Percentiles rank a stretch among this genome's conserved stretches.
These are phyloP conservation scores for Champsocephalus gunnari DNA, from an alignment of 2,797 vertebrate genomes.

Conservation along the genomic window DNA sequence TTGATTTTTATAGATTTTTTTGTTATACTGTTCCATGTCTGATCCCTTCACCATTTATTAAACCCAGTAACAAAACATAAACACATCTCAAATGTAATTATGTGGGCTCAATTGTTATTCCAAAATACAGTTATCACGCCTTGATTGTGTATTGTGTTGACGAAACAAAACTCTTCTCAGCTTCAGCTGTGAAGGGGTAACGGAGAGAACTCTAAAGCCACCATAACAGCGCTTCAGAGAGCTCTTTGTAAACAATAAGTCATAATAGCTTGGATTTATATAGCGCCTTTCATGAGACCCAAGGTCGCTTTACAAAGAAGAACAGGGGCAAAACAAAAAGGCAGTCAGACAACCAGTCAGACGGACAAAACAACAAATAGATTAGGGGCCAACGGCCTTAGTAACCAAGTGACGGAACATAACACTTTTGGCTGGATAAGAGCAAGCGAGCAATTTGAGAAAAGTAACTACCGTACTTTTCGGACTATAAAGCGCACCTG, in stretches of 20 bases:
- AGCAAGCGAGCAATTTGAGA: background rate
- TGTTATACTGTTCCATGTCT: constrained; percentile 2
- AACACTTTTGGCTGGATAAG: background rate
- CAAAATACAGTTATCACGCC: background rate
- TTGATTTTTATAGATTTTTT: constrained; percentile 10
- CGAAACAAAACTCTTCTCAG: constrained; percentile 3
- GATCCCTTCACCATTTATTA: constrained; percentile 10
- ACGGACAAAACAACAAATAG: too few species aligned
- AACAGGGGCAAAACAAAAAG: too few species aligned
- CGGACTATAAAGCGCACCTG: too few species aligned
- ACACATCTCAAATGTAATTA: background rate
- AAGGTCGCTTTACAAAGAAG: too few species aligned
- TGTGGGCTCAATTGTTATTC: background rate
- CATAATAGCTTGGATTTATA: too few species aligned
- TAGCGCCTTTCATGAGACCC: too few species aligned
- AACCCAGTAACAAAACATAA: background rate
- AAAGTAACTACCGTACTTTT: background rate
- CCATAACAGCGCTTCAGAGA: constrained; percentile 1
- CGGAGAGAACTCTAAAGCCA: background rate
- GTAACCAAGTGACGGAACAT: background rate
- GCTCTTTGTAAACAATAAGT: background rate
- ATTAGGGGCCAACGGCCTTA: too few species aligned
- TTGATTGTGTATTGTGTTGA: constrained; percentile 1
- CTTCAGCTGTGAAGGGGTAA: constrained; percentile 2
- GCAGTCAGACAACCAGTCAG: too few species aligned